Base-by-base conservation (phyloP, 2,797 vertebrate genomes). In the Trachurus trachurus region DNA sequence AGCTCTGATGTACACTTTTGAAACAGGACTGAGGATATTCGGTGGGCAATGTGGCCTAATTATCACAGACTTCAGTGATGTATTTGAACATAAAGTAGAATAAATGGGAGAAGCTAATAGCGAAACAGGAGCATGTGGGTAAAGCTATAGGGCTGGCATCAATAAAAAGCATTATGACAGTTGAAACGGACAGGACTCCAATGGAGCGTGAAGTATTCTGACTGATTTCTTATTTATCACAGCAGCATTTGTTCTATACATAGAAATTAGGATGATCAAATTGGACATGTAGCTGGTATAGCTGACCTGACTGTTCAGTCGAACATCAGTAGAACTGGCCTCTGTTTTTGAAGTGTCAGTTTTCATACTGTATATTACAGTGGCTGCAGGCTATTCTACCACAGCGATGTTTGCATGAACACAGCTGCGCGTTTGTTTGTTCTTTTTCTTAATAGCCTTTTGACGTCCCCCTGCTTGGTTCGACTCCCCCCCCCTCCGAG, bases 381-480 rank as follows among this genome's bases (percentile, higher is more conserved):
- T 2, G 12, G 39, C 64, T 16, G 2, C 52, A 8, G 31, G 78
- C 58, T 67, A 65, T 81, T 85, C 22, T 42, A 53, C 61, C 40
- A 44, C 58, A 31, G 63, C 78, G 71, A 61, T 78, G 71, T 76
- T 81, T 72, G 22, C 78, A 73, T 83, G 61, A 80, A 73, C 62
- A 78, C 73, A 66, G 71, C 70, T 10, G 3, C 12, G 40, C 12
- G 11, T 42, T 11, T 42, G 11, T 42, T 11, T 42, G 40, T 42
- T 11, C 12, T 42, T 11, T 42, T 11, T 80, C 72, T 88, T 86
- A 80, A 82, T 81, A 77, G 77, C 57, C 58, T 82, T 82, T 82
- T 89, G 79, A 85, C 71, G 71, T 83, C 67, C 39, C n/a, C 16
- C 70, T 63, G 69, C 69, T 74, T 71, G 61, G 56, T 53, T 61